phyloP scores from a whole-genome alignment of 2,888 invertebrate genomes.

The Entomobrya multifasciata region DNA sequence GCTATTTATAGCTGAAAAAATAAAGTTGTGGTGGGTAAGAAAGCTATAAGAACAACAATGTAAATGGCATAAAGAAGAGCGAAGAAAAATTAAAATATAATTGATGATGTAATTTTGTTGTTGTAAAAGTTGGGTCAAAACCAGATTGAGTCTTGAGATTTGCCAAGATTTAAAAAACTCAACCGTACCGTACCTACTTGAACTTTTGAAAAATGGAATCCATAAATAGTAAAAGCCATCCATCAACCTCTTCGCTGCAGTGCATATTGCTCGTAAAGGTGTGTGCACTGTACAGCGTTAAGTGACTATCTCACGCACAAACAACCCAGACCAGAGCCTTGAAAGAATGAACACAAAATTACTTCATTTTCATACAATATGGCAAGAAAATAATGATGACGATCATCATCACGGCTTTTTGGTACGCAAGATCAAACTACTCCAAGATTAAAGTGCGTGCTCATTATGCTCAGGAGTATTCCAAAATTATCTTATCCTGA shows the following conservation, averaged over 20 bases:
- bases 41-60: neutral
- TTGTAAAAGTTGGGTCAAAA: conserved; percentile 33
- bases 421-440: conserved; percentile 16
- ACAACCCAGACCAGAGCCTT: too few species aligned
- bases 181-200: neutral
- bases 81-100: conserved; percentile 24
- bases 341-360: conserved; percentile 27
- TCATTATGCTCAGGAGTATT: neutral
- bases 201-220: conserved; percentile 7
- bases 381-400: conserved; percentile 14
- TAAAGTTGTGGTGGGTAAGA: too few species aligned
- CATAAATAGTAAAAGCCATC: neutral
- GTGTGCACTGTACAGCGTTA: neutral
- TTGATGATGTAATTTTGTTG: conserved; percentile 1
- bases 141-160: conserved; percentile 23
- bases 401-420: conserved; percentile 7
- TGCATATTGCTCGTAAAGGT: too few species aligned
- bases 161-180: conserved; percentile 10
- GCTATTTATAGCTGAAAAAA: too few species aligned
- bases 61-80: too few species aligned
- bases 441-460: conserved; percentile 22
- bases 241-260: neutral
- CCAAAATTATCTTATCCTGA: conserved; percentile 33
- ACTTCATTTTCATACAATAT: conserved; percentile 39
- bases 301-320: conserved; percentile 9